These are phyloP conservation scores for Prunella strophiata DNA, from an alignment of 2,797 vertebrate genomes.

Conservation along the genomic window DNA sequence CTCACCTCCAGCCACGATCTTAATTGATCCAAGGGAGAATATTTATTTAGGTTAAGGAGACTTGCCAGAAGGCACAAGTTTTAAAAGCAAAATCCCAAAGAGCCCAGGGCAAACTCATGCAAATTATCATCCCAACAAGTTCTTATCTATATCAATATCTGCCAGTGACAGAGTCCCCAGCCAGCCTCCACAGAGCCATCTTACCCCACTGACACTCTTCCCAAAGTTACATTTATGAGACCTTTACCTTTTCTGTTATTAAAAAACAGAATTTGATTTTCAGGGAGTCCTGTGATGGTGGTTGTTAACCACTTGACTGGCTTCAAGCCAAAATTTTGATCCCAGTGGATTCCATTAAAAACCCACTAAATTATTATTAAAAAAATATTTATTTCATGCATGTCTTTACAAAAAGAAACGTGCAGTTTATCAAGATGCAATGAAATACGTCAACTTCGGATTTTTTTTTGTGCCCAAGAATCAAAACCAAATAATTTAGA, in stretches of 20 bases:
- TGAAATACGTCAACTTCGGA: accelerated
- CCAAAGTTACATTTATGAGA: neutral
- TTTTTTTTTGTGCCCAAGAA: neutral
- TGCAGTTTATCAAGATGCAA: neutral
- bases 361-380: neutral
- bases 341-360: neutral
- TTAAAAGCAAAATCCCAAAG: constrained; percentile 23
- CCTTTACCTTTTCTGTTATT: neutral
- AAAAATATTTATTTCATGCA: accelerated
- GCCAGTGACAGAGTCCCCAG: neutral
- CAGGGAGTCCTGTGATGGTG: accelerated
- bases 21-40: neutral
- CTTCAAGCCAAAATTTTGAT: neutral
- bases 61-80: neutral
- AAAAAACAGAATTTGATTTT: neutral
- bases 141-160: neutral
- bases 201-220: accelerated
- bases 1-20: neutral
- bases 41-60: constrained; percentile 41
- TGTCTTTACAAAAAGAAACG: accelerated
- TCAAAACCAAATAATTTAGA: neutral
- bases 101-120: neutral
- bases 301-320: neutral
- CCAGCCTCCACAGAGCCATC: neutral
- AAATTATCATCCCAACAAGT: neutral